Percentiles rank a stretch among this genome's conserved stretches.
Conservation (phyloP, 2,797 vertebrate genomes). For the Phalloptychus januarius region DNA sequence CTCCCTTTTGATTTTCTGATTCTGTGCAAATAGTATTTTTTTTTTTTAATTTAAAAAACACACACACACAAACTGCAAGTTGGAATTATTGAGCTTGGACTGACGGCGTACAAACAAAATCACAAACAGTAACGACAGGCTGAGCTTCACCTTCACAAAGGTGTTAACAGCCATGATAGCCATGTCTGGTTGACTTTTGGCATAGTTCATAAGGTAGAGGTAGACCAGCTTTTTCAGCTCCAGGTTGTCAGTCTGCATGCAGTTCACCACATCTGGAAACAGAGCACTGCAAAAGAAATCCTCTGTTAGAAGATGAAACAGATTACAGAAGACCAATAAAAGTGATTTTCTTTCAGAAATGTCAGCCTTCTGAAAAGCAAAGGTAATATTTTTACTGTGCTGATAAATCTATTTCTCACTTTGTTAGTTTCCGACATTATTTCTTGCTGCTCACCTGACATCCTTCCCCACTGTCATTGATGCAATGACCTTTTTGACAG, state of each 20-base stretch:
- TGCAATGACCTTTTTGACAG: conserved; percentile 98
- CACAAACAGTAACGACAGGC: not conserved
- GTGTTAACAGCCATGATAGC: conserved; percentile 99
- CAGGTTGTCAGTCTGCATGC: conserved; percentile 98
- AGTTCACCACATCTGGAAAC: conserved; percentile 98
- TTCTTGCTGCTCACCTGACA: conserved; percentile 85
- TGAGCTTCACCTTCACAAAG: conserved; percentile 90
- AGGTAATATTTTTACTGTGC: no score
- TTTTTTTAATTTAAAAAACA: no score
- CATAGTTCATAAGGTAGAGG: conserved; percentile 98
- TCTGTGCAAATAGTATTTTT: not conserved
- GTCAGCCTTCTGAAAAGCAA: no score
- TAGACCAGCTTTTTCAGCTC: conserved; percentile 98
- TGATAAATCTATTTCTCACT: not conserved
- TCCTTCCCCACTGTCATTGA: conserved; percentile 99
- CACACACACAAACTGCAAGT: not conserved
- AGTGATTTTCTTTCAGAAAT: no score
- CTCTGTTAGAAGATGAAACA: no score
- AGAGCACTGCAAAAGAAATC: conserved; percentile 82
- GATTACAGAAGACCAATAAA: no score
- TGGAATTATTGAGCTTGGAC: not conserved
- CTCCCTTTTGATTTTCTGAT: not conserved
- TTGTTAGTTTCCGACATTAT: not conserved
- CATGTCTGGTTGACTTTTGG: conserved; percentile 99
- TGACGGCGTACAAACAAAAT: not conserved